Conservation (phyloP, 2,888 invertebrate species). For the Taphrorychus bicolor region DNA sequence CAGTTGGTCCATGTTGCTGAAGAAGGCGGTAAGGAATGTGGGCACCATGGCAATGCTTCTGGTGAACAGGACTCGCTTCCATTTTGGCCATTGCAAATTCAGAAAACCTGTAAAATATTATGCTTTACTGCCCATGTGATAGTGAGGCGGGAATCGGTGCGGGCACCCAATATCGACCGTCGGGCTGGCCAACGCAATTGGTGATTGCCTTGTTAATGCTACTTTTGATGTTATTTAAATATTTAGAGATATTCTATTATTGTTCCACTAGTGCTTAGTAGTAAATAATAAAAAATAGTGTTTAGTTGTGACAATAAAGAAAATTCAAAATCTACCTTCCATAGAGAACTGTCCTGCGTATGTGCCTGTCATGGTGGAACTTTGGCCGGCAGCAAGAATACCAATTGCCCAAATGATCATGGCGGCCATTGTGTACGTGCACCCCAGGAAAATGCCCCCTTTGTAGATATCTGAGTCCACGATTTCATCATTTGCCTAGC, state of each 20-base stretch:
- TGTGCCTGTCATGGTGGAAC: slow-evolving; percentile 82
- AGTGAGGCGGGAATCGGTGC: no score
- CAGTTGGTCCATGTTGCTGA: slow-evolving; percentile 70
- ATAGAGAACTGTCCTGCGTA: slow-evolving; percentile 88
- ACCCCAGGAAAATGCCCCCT: slow-evolving; percentile 77
- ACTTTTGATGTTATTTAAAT: no score
- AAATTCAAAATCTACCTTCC: slow-evolving; percentile 64
- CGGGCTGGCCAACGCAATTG: no score
- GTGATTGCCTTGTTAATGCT: no score
- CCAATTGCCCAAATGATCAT: slow-evolving; percentile 87
- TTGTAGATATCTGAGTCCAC: slow-evolving; percentile 74
- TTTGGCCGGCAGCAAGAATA: slow-evolving; percentile 80
- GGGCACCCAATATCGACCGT: no score
- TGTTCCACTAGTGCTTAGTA: no score
- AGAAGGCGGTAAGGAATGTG: slow-evolving; percentile 74
- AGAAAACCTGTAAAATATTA: slow-evolving; percentile 75
- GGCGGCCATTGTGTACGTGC: slow-evolving; percentile 75
- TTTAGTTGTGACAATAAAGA: not conserved
- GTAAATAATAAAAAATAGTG: no score
- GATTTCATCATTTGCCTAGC: slow-evolving; percentile 60
- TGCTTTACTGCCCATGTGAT: no score
- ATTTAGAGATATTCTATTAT: no score
- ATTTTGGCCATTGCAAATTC: slow-evolving; percentile 81
- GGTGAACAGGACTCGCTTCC: slow-evolving; percentile 86
- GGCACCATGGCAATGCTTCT: slow-evolving; percentile 82